These are phyloP conservation scores for Anabas testudineus DNA, from an alignment of 2,797 vertebrate species.

Conservation along the genomic window DNA sequence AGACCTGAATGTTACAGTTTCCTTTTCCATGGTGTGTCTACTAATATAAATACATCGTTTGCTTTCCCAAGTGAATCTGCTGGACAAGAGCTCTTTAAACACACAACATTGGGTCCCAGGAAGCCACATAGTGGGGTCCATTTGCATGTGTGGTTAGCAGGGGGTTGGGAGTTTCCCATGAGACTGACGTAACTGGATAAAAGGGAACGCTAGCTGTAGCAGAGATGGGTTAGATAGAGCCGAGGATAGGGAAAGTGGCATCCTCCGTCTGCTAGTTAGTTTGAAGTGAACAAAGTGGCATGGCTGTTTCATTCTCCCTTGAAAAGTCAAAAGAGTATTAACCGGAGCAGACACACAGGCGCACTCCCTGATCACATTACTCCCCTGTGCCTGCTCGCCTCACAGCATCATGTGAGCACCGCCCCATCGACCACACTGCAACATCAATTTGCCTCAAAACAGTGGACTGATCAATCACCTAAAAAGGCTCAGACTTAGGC, in stretches of 20 bases:
- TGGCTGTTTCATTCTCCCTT: conserved; percentile 34
- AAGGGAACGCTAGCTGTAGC: conserved; percentile 32
- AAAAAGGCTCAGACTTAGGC: conserved; percentile 51
- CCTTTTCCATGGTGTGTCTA: conserved; percentile 23
- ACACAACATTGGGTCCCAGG: conserved; percentile 40
- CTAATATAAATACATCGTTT: conserved; percentile 30
- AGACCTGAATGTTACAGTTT: not conserved
- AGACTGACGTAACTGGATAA: conserved; percentile 61
- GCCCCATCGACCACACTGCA: conserved; percentile 60
- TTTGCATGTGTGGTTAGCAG: conserved; percentile 66
- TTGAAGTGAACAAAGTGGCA: conserved; percentile 59
- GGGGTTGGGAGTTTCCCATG: conserved; percentile 54
- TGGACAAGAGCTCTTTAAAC: conserved; percentile 25
- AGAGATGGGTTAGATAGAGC: conserved; percentile 15
- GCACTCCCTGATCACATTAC: conserved; percentile 74
- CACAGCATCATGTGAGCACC: conserved; percentile 65
- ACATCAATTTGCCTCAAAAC: conserved; percentile 72
- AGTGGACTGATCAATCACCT: conserved; percentile 71
- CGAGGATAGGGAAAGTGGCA: conserved; percentile 32
- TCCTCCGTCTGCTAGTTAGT: conserved; percentile 22
- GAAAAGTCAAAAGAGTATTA: conserved; percentile 37
- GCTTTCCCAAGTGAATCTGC: conserved; percentile 46
- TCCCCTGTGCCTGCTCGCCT: conserved; percentile 41
- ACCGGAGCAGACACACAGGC: conserved; percentile 53
- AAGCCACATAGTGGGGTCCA: conserved; percentile 44